A percentile compares a stretch with the other conserved stretches of the same genome.
phyloP scores from a whole-genome alignment of 2,797 vertebrate species.

The Sebastes nivosus region DNA sequence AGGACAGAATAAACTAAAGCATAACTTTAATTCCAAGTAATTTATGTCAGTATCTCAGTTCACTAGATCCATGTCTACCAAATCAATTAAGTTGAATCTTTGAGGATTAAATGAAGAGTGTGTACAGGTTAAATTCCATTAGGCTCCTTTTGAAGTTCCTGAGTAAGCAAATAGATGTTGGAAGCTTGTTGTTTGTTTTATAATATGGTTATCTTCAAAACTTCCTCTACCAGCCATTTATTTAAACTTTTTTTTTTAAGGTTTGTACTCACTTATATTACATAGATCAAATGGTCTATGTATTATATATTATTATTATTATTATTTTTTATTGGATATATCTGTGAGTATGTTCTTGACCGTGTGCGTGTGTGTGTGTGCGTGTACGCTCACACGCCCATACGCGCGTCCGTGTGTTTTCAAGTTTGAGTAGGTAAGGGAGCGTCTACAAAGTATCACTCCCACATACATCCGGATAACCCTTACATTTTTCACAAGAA shows the following conservation, averaged over 20 bases:
- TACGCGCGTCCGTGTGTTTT: conserved; percentile 37
- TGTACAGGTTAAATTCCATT: background rate
- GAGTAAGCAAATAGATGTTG: no score
- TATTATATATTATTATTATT: background rate
- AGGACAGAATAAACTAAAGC: background rate
- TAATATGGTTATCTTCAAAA: background rate
- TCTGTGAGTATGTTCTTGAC: no score
- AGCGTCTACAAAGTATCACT: background rate
- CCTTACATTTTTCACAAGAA: accelerated
- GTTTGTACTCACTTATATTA: no score
- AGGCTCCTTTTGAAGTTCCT: background rate
- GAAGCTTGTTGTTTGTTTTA: no score
- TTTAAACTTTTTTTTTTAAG: background rate
- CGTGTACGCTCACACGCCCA: background rate
- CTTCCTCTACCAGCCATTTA: background rate
- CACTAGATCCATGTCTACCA: background rate
- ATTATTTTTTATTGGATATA: no score
- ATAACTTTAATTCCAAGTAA: background rate
- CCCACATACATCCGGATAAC: background rate
- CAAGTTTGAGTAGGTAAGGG: conserved; percentile 66
- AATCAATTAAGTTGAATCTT: background rate
- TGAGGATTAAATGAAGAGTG: background rate
- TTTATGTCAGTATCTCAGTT: no score
- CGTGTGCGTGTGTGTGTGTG: no score
- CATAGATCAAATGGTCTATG: background rate